Evolutionary conservation across 2,113 vertebrate genomes (phyloP), one percentile per base, ranked within the genome.

Genomic region (Forbesichthys papilliferus): DNA sequence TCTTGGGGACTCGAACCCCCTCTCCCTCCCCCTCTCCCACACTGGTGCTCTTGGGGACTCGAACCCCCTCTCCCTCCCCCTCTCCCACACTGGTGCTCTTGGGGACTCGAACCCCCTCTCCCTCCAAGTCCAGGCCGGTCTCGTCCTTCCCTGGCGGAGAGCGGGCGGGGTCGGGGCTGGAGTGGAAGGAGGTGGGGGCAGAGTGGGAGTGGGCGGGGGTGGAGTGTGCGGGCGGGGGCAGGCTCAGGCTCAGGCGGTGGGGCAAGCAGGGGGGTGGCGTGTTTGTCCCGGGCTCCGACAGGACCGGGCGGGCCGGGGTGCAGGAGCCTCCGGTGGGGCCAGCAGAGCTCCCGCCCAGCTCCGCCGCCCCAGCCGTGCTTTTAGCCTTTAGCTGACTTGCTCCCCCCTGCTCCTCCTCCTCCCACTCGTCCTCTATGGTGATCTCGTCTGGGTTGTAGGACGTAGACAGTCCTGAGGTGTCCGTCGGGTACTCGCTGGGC

Each of bases 401-500:
- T 66, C 60, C 66, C 13, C 48, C 78, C 11, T 93, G 94, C 0
- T 92, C 94, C 36, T 88, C 91, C 85, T 92, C 94, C 36, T 89
- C 91, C 86, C 95, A 96, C 13, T 95, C 94, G 0, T 98, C 96
- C 67, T 98, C 97, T 66, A 99, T 90, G 59, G 94, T 91, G 71
- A 99, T 99, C 87, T 99, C 97, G 56, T 99, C 98, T 0, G 98
- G 98, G 75, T 99, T 99, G 64, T 93, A 81, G 12, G 95, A 98
- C 2, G 80, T 91, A 1, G 94, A 96, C 62, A 96, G 75, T 20
- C 90, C 92, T 0, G 96, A 99, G 0, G 93, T 93, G 78, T 98
- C 96, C 1, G 94, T 95, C 1, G 90, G 95, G 73, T 96, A 97
- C 47, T 97, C 95, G 66, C 96, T 97, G 55, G 89, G 93, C 16